These are phyloP conservation scores for Sinocyclocheilus anshuiensis DNA, from an alignment of 2,113 vertebrate genomes.

Conservation along the genomic window DNA sequence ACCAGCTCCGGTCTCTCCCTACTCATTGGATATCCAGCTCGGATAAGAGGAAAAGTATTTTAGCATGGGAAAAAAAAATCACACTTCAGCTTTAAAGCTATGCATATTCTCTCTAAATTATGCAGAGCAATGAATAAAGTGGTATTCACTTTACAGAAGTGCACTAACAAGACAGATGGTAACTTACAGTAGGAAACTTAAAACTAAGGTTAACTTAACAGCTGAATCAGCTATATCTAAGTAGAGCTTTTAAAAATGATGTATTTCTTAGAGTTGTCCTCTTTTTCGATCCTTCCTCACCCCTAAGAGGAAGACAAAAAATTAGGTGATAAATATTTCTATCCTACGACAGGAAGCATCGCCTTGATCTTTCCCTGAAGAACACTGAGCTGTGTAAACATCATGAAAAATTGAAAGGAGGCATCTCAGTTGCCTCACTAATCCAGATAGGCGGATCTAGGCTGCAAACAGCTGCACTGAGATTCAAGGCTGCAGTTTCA, in stretches of 20 bases:
- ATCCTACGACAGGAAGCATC: slow-evolving; percentile 63
- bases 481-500: slow-evolving; percentile 51
- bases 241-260: slow-evolving; percentile 3
- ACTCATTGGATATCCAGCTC: not conserved
- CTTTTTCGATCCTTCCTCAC: not conserved
- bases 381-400: slow-evolving; percentile 80
- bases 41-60: not conserved
- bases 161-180: not conserved
- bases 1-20: not conserved
- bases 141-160: not conserved
- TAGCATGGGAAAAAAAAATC: too few species aligned
- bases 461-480: slow-evolving; percentile 69
- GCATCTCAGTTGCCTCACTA: slow-evolving; percentile 73
- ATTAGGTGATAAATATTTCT: slow-evolving; percentile 55
- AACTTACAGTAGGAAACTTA: not conserved
- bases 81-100: not conserved
- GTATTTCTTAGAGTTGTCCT: slow-evolving; percentile 2
- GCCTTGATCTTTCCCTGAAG: slow-evolving; percentile 75
- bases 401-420: slow-evolving; percentile 81
- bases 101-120: slow-evolving; percentile 17
- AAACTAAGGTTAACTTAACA: slow-evolving; percentile 13
- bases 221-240: slow-evolving; percentile 2
- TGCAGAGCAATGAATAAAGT: slow-evolving; percentile 1
- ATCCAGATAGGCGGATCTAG: slow-evolving; percentile 70
- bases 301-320: not conserved